phyloP scores from a whole-genome alignment of 2,797 vertebrate genomes.

The Erithacus rubecula region DNA sequence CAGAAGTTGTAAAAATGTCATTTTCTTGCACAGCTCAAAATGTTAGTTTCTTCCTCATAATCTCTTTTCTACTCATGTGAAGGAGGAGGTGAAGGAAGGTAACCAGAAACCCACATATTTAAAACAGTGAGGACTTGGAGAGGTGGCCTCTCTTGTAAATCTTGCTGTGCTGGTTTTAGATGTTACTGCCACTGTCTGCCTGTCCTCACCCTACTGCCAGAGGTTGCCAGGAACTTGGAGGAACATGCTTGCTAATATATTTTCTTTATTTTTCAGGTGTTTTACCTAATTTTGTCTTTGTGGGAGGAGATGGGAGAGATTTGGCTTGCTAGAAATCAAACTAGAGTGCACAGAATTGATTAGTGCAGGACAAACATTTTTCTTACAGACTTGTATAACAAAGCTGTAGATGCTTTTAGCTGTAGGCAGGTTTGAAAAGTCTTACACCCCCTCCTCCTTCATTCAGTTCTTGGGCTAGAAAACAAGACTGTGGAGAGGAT shows the following conservation, averaged over 20 bases:
- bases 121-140: conserved; percentile 22
- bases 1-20: not conserved
- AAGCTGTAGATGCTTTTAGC: not conserved
- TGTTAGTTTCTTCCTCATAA: not conserved
- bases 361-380: not conserved
- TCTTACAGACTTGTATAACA: accelerated
- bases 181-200: not conserved
- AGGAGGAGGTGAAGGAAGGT: not conserved
- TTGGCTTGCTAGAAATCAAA: not conserved
- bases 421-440: not conserved
- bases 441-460: not conserved
- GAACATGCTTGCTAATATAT: not conserved
- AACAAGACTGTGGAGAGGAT: not conserved
- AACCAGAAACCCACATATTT: conserved; percentile 28
- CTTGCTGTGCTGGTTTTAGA: conserved; percentile 57
- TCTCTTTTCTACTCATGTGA: not conserved
- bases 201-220: not conserved
- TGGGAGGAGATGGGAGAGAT: not conserved
- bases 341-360: not conserved
- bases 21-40: not conserved
- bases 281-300: not conserved
- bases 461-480: not conserved
- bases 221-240: not conserved
- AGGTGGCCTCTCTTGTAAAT: conserved; percentile 56
- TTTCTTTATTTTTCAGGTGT: not conserved